Conservation (phyloP, 2,888 invertebrate genomes). For the Pristionchus fissidentatus region DNA sequence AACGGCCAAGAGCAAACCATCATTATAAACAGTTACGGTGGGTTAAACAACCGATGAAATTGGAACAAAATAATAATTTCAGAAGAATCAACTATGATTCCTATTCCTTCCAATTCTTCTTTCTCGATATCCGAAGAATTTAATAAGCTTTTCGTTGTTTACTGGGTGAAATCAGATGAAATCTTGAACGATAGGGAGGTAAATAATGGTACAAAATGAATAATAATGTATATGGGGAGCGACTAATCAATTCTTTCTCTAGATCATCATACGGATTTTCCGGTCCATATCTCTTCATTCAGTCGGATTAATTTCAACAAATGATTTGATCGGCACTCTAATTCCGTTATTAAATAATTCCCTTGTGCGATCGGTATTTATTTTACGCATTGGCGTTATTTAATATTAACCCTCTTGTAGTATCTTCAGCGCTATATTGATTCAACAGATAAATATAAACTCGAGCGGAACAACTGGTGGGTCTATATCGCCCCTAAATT, state of each 20-base stretch:
- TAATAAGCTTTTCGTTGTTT: background rate
- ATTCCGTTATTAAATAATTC: no score
- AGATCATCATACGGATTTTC: background rate
- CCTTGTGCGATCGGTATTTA: no score
- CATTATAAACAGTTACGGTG: background rate
- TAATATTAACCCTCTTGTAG: no score
- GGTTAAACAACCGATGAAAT: background rate
- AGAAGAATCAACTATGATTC: background rate
- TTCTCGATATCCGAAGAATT: background rate
- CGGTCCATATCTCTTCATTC: no score
- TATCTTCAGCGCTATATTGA: no score
- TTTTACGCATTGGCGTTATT: no score
- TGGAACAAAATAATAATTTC: background rate
- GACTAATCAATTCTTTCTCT: background rate
- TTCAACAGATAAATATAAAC: no score
- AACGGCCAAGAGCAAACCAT: background rate
- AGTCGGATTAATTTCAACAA: no score
- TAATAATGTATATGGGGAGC: background rate
- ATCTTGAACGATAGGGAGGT: background rate
- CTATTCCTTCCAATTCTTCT: background rate
- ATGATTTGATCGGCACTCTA: no score
- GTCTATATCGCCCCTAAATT: no score
- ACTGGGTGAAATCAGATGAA: background rate
- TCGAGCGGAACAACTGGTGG: no score
- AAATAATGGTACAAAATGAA: background rate